A percentile compares a stretch with the other conserved stretches of the same genome.
Conservation (phyloP, 2,113 vertebrate genomes). For the Trogon melanurus region DNA sequence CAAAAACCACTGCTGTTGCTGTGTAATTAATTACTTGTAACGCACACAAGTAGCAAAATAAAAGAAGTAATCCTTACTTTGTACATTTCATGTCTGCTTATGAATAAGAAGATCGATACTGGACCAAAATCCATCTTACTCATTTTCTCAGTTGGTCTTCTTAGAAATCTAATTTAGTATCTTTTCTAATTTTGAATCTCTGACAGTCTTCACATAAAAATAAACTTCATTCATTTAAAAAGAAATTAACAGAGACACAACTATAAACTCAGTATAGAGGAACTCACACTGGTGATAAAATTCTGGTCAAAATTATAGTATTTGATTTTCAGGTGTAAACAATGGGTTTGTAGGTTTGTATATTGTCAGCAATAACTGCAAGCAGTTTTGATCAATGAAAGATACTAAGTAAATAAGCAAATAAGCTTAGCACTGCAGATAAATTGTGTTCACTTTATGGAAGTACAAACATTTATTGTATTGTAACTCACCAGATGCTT, state of each 20-base stretch:
- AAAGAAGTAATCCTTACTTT: background rate
- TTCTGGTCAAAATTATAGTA: background rate
- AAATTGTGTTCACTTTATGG: background rate
- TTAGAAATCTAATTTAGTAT: background rate
- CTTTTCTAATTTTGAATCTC: background rate
- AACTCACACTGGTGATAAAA: background rate
- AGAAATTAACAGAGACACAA: background rate
- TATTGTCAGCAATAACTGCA: background rate
- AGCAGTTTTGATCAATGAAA: background rate
- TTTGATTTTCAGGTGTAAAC: background rate
- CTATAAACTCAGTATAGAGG: background rate
- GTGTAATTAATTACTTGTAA: background rate
- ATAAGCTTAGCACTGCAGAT: background rate
- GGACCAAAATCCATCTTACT: background rate
- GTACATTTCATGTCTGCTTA: background rate
- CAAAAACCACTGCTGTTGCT: background rate
- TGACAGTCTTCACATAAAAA: background rate
- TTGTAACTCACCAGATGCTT: background rate
- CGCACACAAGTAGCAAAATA: background rate
- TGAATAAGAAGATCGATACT: background rate
- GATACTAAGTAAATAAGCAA: background rate
- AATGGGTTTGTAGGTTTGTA: background rate
- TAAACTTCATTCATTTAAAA: background rate
- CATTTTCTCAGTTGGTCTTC: background rate
- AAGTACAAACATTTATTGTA: background rate